These are phyloP conservation scores for Thoracochromis brauschi DNA, from an alignment of 2,113 vertebrate species.

Conservation along the genomic window DNA sequence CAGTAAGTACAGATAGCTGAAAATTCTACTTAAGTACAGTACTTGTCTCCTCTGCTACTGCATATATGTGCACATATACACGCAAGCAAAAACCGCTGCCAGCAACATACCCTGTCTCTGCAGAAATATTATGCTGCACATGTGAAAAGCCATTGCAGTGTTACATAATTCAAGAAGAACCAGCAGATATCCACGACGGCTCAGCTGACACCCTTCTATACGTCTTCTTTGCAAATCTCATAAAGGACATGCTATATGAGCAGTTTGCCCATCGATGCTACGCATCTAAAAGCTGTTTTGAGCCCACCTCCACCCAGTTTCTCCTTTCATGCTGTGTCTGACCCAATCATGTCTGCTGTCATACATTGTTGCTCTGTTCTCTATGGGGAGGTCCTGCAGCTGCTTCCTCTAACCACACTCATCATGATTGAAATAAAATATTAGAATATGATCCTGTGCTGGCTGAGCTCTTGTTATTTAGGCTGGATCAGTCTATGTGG, in stretches of 20 bases:
- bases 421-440: not conserved
- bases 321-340: not conserved
- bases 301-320: not conserved
- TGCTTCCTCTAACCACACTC: not conserved
- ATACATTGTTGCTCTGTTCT: not conserved
- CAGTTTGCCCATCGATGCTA: not conserved
- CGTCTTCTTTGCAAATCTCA: not conserved
- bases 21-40: not conserved
- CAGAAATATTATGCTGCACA: not conserved
- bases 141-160: not conserved
- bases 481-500: not conserved
- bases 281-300: not conserved
- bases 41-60: not conserved
- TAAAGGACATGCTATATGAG: not conserved
- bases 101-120: not conserved
- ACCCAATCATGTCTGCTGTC: not conserved
- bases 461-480: not conserved
- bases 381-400: no score
- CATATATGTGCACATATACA: not conserved
- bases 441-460: not conserved
- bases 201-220: not conserved
- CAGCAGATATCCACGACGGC: not conserved
- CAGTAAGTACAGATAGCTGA: fast-evolving
- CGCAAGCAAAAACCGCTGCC: not conserved
- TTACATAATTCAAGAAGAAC: not conserved